Evolutionary conservation across 2,888 invertebrate genomes (phyloP), one percentile per base, ranked within the genome.

Genomic region (Axea sp.): DNA sequence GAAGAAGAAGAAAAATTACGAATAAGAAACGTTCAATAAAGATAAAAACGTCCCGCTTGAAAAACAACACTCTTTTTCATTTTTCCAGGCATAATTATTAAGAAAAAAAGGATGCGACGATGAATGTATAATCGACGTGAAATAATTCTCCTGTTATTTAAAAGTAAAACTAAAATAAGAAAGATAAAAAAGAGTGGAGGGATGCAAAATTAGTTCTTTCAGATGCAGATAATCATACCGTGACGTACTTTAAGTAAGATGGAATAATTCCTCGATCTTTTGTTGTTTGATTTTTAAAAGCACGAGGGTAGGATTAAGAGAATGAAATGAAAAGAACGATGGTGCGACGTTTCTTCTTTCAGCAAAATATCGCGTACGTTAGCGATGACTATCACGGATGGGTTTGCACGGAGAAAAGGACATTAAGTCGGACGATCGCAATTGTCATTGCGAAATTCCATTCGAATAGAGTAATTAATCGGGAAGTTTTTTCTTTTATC

Each of bases 301-400:
- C 49, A 39, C 15, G 39, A 6, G 15, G 45, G 55, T 55, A 41
- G 51, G 45, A 62, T 53, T 51, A 73, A 60, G 47, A 62, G 57
- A 62, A 73, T 62, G 31, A 60, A 62, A 67, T 53, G 73, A 39
- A 68, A 67, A 67, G 49, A 73, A 73, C 33, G 67, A 43, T 37
- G 39, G 30, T 12, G n/a, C 14, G 28, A 30, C 60, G 41, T 37
- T 14, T 17, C 19, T 26, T 47, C 45, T 68, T 62, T 62, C 31
- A 62, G 12, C 33, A 22, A 31, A 65, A 65, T 45, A 60, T 55
- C 59, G 60, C 55, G 41, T 57, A 39, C 72, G 51, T 59, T 39
- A 15, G 43, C 28, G 35, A 72, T 41, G 35, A 59, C 62, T 49
- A 45, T 59, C 51, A 30, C 41, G 30, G 51, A 64, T 39, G 51